Evolutionary conservation across 2,797 vertebrate species (phyloP).

Genomic region (Phalanger gymnotis): DNA sequence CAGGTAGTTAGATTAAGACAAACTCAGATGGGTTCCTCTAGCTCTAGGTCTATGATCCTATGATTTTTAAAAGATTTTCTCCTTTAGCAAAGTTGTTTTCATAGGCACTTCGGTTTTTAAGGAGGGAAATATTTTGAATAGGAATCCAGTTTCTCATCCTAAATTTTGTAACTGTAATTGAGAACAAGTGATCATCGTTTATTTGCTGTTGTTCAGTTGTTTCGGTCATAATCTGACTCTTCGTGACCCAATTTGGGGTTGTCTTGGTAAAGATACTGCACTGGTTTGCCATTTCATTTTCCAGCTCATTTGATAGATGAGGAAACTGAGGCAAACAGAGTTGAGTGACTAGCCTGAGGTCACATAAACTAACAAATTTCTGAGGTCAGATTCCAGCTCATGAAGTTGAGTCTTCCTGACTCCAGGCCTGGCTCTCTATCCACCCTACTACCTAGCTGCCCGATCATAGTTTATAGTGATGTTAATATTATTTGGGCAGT

Average conservation of each 20-base stretch:
- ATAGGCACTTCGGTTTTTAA: constrained; percentile 16
- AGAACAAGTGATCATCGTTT: constrained; percentile 44
- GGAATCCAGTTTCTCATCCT: constrained; percentile 74
- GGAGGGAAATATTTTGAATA: constrained; percentile 52
- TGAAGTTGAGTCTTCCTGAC: not conserved
- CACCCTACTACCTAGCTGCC: not conserved
- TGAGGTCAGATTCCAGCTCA: not conserved
- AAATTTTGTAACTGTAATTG: constrained; percentile 70
- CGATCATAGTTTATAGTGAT: not conserved
- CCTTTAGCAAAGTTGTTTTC: constrained; percentile 49
- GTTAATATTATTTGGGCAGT: no score
- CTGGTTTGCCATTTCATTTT: not conserved
- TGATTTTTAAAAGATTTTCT: constrained; percentile 53
- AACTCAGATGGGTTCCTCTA: not conserved
- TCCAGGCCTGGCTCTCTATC: not conserved
- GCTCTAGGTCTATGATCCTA: not conserved
- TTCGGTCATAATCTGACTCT: not conserved
- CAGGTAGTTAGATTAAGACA: no score
- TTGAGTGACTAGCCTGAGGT: not conserved
- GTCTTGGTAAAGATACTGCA: not conserved
- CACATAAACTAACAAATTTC: not conserved
- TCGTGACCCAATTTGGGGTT: not conserved
- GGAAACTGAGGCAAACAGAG: not conserved
- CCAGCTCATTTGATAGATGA: not conserved
- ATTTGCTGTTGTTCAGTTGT: not conserved